Evolutionary conservation across 1,140 invertebrate species (phyloP).

Genomic region (Aphelinus atriplicis): DNA sequence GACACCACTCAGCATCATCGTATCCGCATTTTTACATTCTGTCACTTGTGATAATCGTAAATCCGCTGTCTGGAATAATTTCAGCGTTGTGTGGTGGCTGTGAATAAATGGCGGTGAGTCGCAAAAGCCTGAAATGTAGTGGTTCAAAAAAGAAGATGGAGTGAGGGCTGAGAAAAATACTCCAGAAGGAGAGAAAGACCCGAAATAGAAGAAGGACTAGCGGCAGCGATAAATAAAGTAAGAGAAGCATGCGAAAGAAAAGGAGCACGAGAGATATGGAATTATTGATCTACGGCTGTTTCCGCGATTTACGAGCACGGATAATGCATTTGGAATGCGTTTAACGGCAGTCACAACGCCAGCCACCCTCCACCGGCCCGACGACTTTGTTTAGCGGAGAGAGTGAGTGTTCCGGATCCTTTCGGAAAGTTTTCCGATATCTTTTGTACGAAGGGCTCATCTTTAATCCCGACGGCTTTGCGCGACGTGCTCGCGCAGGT

Average conservation of each 20-base stretch:
- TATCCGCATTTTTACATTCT: slow-evolving; percentile 38
- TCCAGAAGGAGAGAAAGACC: slow-evolving; percentile 35
- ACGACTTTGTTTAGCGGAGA: slow-evolving; percentile 45
- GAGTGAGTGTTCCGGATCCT: slow-evolving; percentile 16
- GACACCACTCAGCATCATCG: too few species aligned
- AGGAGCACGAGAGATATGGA: slow-evolving; percentile 47
- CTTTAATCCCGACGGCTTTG: slow-evolving; percentile 32
- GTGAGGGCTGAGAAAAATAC: slow-evolving; percentile 32
- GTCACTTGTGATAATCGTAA: slow-evolving; percentile 49
- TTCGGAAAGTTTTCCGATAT: slow-evolving; percentile 35
- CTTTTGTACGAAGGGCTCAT: slow-evolving; percentile 25
- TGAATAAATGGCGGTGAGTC: too few species aligned
- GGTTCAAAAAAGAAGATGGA: slow-evolving; percentile 24
- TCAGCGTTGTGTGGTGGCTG: slow-evolving; percentile 1
- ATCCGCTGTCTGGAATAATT: slow-evolving; percentile 47
- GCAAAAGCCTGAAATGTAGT: too few species aligned
- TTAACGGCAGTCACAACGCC: slow-evolving; percentile 45
- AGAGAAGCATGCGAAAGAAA: background rate
- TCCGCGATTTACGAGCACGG: slow-evolving; percentile 54
- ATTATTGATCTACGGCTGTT: slow-evolving; percentile 59
- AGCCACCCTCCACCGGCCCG: slow-evolving; percentile 38
- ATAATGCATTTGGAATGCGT: slow-evolving; percentile 58
- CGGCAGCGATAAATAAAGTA: slow-evolving; percentile 46
- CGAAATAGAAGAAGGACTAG: slow-evolving; percentile 48
- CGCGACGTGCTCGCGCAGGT: background rate